Percentiles rank a stretch among this genome's conserved stretches.
Conservation (phyloP, 2,888 invertebrate species). For the Aporophyla lueneburgensis region DNA sequence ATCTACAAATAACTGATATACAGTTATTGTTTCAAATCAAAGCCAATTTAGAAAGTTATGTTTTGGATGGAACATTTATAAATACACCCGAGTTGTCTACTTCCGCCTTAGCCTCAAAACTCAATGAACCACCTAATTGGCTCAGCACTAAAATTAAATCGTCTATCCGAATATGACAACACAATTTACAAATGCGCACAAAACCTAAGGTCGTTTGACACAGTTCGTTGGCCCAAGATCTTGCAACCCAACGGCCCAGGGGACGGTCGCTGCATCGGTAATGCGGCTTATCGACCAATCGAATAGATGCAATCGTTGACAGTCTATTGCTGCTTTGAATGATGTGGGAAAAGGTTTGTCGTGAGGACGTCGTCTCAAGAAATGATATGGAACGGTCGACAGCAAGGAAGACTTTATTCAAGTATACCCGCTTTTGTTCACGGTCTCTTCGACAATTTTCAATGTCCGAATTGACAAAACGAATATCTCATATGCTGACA, state of each 20-base stretch:
- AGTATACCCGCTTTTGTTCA: background rate
- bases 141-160: background rate
- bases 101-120: constrained; percentile 40
- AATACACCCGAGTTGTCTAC: background rate
- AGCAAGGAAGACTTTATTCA: background rate
- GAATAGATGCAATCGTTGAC: constrained; percentile 51
- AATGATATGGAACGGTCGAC: background rate
- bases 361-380: background rate
- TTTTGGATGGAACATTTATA: constrained; percentile 17
- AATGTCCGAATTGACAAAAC: background rate
- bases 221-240: constrained; percentile 53
- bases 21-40: constrained; percentile 3
- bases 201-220: constrained; percentile 50
- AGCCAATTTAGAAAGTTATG: constrained; percentile 11
- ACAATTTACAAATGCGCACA: constrained; percentile 37
- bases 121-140: constrained; percentile 41
- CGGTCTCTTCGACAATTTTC: background rate
- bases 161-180: constrained; percentile 16
- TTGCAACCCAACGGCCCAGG: constrained; percentile 55
- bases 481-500: background rate
- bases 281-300: constrained; percentile 58
- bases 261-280: constrained; percentile 52
- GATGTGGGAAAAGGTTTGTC: constrained; percentile 46
- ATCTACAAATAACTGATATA: too few species aligned
- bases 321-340: constrained; percentile 33